Evolutionary conservation across 2,888 invertebrate genomes (phyloP), one percentile per base, ranked within the genome.

Genomic region (Scaptomyza flava): DNA sequence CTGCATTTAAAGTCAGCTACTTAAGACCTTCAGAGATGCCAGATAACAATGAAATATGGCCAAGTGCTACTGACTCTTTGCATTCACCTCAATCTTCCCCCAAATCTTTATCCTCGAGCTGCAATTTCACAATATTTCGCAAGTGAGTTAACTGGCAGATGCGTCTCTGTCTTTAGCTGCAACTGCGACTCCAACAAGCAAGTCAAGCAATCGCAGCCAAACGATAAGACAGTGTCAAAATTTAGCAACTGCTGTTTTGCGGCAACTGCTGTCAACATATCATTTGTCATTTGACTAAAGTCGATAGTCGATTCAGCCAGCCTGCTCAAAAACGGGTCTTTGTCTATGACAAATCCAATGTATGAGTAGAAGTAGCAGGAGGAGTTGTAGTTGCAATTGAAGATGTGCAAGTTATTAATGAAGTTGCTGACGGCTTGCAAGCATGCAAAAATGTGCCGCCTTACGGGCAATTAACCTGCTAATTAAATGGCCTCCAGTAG

Each of bases 191-290:
- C 4, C 50, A 34, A n/a, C 3, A 3, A 3, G 14, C 14, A 6
- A 14, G 27, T 14, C 9, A 23, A 30, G 60, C 72, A 68, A 70
- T 70, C 75, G 65, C 50, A 33, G 58, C 43, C 52, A 36, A 23
- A 27, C 87, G 88, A 85, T 85, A 85, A 86, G 79, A 68, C 77
- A 79, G 75, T 87, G 88, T 87, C 88, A 87, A 85, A 82, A 86
- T 86, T 85, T 77, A 78, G 79, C 82, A 87, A 87, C 81, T 68
- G 79, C 68, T 52, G 77, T 64, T 65, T 38, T 36, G 73, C 60
- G 66, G 76, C 79, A 43, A 51, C 38, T 50, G 83, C 83, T 85
- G 85, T 85, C 88, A 85, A 85, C 85, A 85, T 79, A 86, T 83
- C 80, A 88, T 85, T 85, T 83, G 78, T 87, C 85, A 85, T 75